A percentile compares a stretch with the other conserved stretches of the same genome.
These are phyloP conservation scores for Drosophila neoperkinsi DNA, from an alignment of 2,888 invertebrate species.

Conservation along the genomic window DNA sequence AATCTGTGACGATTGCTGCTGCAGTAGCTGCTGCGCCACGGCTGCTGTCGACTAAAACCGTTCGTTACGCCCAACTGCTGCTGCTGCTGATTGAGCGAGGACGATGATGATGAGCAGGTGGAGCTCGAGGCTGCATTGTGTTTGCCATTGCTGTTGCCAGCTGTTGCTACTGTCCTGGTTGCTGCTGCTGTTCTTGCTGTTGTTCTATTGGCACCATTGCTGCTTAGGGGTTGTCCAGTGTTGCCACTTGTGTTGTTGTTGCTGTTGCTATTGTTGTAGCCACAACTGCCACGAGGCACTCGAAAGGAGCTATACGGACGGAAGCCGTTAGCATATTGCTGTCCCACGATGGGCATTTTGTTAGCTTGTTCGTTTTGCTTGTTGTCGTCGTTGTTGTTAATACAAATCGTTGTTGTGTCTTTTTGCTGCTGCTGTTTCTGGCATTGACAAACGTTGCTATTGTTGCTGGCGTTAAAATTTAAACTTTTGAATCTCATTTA, in stretches of 20 bases:
- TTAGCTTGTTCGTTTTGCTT: slow-evolving; percentile 50
- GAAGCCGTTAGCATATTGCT: slow-evolving; percentile 79
- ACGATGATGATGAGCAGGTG: slow-evolving; percentile 68
- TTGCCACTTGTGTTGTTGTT: slow-evolving; percentile 23
- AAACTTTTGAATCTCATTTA: slow-evolving; percentile 68
- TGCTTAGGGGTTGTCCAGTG: slow-evolving; percentile 54
- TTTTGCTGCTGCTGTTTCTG: slow-evolving; percentile 9
- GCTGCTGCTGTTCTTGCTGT: slow-evolving; percentile 34
- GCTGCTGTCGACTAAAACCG: slow-evolving; percentile 81
- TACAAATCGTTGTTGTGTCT: slow-evolving; percentile 26
- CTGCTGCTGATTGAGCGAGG: slow-evolving; percentile 59
- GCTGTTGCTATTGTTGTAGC: slow-evolving; percentile 42
- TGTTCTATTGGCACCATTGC: slow-evolving; percentile 45
- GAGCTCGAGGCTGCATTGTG: slow-evolving; percentile 53
- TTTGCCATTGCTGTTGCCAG: slow-evolving; percentile 34
- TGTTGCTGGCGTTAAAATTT: slow-evolving; percentile 68
- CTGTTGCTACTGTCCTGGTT: slow-evolving; percentile 21
- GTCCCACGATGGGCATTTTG: slow-evolving; percentile 85
- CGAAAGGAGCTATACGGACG: slow-evolving; percentile 85
- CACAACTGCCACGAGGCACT: slow-evolving; percentile 78
- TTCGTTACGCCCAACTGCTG: slow-evolving; percentile 30
- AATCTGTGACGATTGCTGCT: slow-evolving; percentile 71
- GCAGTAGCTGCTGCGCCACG: slow-evolving; percentile 84
- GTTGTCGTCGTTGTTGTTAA: slow-evolving; percentile 52
- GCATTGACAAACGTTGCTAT: slow-evolving; percentile 25